Evolutionary conservation across 1,140 invertebrate genomes (phyloP).

Genomic region (Trissolcus basalis): DNA sequence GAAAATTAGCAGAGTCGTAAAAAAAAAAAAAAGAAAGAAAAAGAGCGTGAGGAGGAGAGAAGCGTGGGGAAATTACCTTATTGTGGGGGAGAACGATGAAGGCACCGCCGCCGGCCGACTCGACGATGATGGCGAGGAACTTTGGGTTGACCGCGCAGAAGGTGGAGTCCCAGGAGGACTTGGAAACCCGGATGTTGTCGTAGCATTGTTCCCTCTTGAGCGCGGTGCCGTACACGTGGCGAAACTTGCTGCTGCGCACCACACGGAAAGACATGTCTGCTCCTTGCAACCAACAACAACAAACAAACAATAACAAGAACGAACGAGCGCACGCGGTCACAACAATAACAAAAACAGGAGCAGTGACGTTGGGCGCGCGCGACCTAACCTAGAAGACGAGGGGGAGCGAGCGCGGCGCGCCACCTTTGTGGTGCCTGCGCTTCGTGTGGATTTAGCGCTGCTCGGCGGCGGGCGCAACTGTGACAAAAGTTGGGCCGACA

Average conservation of each 20-base stretch:
- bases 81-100: slow-evolving; percentile 98
- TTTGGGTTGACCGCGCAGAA: slow-evolving; percentile 99
- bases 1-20: neutral
- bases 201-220: slow-evolving; percentile 99
- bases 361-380: slow-evolving; percentile 13
- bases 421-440: slow-evolving; percentile 11
- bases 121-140: slow-evolving; percentile 98
- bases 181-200: slow-evolving; percentile 98
- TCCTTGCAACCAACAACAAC: slow-evolving; percentile 54
- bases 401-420: slow-evolving; percentile 17
- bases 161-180: slow-evolving; percentile 98
- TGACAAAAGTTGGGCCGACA: no score
- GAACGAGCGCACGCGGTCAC: neutral
- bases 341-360: slow-evolving; percentile 25
- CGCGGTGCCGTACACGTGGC: slow-evolving; percentile 98
- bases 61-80: slow-evolving; percentile 88
- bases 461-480: slow-evolving; percentile 2
- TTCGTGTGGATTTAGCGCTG: neutral
- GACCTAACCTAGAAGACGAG: slow-evolving; percentile 30
- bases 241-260: slow-evolving; percentile 97
- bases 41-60: neutral
- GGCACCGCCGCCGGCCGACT: slow-evolving; percentile 98
- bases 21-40: slow-evolving; percentile 8
- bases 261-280: slow-evolving; percentile 93
- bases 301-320: slow-evolving; percentile 33